phyloP scores from a whole-genome alignment of 1,140 invertebrate species.

The Theocolax elegans region DNA sequence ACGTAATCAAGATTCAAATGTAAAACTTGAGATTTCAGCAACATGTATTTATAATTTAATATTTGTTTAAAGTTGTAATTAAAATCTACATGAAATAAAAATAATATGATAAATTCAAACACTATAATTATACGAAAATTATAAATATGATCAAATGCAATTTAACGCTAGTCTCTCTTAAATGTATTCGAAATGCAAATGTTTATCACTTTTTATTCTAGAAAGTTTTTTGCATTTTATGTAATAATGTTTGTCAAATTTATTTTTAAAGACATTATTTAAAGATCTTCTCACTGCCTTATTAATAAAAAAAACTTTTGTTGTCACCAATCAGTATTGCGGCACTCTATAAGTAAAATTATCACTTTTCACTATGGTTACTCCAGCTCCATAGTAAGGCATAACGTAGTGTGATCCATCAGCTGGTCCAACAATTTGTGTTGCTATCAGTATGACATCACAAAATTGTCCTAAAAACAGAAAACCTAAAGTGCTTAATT shows the following conservation, averaged over 20 bases:
- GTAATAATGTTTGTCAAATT: no score
- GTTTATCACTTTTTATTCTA: not conserved
- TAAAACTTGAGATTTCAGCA: no score
- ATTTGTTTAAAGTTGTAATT: no score
- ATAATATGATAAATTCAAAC: no score
- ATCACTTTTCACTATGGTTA: slow-evolving; percentile 83
- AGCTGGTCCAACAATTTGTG: slow-evolving; percentile 90
- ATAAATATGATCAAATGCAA: no score
- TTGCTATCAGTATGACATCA: slow-evolving; percentile 95
- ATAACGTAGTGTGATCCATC: slow-evolving; percentile 97
- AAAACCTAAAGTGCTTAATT: slow-evolving; percentile 95
- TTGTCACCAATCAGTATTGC: slow-evolving; percentile 78
- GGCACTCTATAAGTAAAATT: slow-evolving; percentile 87
- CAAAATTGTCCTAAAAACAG: slow-evolving; percentile 96
- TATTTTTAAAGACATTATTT: not conserved
- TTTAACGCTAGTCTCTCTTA: no score
- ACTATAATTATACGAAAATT: no score
- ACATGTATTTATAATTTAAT: no score
- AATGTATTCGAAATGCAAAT: not conserved
- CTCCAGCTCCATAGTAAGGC: slow-evolving; percentile 90
- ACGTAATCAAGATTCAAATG: no score
- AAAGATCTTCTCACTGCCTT: not conserved
- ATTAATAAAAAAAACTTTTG: not conserved
- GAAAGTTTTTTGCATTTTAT: not conserved
- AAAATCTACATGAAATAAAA: no score